Percentiles rank a stretch among this genome's conserved stretches.
Conservation (phyloP, 2,113 vertebrate species). For the Xiphorhynchus elegans region DNA sequence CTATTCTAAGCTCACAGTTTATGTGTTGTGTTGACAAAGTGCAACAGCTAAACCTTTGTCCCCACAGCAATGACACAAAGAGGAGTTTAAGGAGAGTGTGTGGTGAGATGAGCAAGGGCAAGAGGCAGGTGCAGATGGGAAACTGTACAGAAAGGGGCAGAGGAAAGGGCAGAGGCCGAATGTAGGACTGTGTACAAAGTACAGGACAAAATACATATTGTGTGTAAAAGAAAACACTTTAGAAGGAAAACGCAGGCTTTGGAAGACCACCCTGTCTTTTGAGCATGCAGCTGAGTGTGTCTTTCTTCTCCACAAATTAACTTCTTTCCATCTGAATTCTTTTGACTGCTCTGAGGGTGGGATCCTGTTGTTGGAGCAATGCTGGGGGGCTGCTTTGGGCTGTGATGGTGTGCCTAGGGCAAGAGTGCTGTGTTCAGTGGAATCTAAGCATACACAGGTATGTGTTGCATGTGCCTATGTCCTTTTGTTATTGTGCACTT, state of each 20-base stretch:
- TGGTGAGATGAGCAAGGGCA: background rate
- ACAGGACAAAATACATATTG: background rate
- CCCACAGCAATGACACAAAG: background rate
- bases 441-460: background rate
- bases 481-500: background rate
- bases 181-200: background rate
- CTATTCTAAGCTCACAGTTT: background rate
- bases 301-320: background rate
- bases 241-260: background rate
- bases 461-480: background rate
- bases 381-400: background rate
- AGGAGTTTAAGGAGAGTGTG: background rate
- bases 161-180: background rate
- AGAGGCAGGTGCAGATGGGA: rapidly evolving
- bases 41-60: background rate
- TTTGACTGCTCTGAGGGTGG: background rate
- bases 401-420: background rate
- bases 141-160: background rate
- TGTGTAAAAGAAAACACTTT: background rate
- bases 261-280: background rate
- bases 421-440: background rate
- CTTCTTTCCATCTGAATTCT: background rate
- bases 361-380: background rate
- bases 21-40: background rate
- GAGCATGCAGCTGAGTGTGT: rapidly evolving